Conservation (phyloP, 2,888 invertebrate genomes). For the Halocaridina rubra region DNA sequence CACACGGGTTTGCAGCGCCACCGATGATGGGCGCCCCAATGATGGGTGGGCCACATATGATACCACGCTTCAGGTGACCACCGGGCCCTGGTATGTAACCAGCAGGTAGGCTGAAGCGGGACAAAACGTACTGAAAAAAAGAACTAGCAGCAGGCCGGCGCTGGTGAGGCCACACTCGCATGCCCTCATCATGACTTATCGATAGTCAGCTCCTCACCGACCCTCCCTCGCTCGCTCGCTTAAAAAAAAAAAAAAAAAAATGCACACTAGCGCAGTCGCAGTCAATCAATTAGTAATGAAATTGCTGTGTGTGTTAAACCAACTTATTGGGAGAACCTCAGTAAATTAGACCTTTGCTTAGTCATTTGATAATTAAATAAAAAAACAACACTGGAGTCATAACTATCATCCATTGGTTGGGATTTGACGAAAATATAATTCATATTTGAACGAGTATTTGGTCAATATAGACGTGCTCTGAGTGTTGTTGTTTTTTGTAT, state of each 20-base stretch:
- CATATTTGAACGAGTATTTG: too few species aligned
- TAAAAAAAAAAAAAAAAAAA: too few species aligned
- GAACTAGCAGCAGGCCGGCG: slow-evolving; percentile 39
- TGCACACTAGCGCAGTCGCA: slow-evolving; percentile 59
- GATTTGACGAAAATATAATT: too few species aligned
- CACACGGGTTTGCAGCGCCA: slow-evolving; percentile 49
- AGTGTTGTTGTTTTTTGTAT: too few species aligned
- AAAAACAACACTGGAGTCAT: too few species aligned
- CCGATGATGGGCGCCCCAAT: slow-evolving; percentile 61
- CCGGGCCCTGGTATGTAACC: slow-evolving; percentile 54
- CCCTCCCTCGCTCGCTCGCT: slow-evolving; percentile 59
- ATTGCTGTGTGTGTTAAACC: slow-evolving; percentile 55
- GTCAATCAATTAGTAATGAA: slow-evolving; percentile 52
- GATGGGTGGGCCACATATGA: slow-evolving; percentile 62
- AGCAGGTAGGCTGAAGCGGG: slow-evolving; percentile 52
- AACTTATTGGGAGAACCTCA: too few species aligned
- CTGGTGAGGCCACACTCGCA: slow-evolving; percentile 51
- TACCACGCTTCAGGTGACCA: slow-evolving; percentile 63
- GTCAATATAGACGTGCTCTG: too few species aligned
- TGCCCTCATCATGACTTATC: slow-evolving; percentile 51
- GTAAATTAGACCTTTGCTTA: too few species aligned
- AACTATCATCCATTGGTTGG: too few species aligned
- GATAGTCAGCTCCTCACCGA: slow-evolving; percentile 45
- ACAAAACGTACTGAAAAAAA: slow-evolving; percentile 13
- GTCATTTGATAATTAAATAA: too few species aligned